Conservation (phyloP, 2,113 vertebrate species). For the Rafetus swinhoei region DNA sequence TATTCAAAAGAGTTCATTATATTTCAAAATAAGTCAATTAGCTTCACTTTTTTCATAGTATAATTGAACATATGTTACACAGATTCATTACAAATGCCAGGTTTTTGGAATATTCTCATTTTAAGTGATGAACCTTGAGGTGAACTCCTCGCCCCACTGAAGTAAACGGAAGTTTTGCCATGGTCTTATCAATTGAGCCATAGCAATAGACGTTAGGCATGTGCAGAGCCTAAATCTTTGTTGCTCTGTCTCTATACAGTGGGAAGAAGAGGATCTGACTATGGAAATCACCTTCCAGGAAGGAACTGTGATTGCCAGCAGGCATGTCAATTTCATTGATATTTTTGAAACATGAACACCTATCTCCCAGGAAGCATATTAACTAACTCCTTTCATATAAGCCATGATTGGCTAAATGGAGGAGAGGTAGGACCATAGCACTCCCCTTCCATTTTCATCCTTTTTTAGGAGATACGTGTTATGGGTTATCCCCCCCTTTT, state of each 20-base stretch:
- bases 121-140: background rate
- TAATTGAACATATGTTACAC: background rate
- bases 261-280: background rate
- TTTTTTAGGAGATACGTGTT: background rate
- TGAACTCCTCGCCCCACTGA: background rate
- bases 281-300: too few species aligned
- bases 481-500: too few species aligned
- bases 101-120: background rate
- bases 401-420: background rate
- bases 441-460: background rate
- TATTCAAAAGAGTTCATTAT: background rate
- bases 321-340: background rate
- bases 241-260: accelerated
- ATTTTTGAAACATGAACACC: background rate
- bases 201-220: background rate
- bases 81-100: background rate
- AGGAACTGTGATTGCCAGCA: background rate
- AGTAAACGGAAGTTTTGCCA: background rate
- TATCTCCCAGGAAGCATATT: background rate
- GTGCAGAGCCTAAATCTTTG: background rate
- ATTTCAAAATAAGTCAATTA: constrained; percentile 23
- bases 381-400: background rate
- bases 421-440: background rate
- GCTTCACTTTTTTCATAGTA: background rate
- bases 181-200: background rate